phyloP scores from a whole-genome alignment of 1,140 invertebrate genomes.

The Rhagoletis pomonella region DNA sequence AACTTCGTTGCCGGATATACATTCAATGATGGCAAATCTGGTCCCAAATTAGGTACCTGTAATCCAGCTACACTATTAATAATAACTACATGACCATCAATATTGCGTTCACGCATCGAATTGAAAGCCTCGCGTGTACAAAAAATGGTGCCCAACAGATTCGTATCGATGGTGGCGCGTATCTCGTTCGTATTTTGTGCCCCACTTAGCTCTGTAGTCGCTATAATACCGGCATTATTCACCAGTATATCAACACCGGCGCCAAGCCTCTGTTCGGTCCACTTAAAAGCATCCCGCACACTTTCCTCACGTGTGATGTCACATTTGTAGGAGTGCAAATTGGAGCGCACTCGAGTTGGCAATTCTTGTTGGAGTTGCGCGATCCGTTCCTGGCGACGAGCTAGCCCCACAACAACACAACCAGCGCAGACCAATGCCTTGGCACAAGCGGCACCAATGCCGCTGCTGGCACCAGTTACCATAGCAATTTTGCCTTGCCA shows the following conservation, averaged over 20 bases:
- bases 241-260: conserved; percentile 83
- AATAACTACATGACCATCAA: conserved; percentile 80
- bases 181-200: conserved; percentile 71
- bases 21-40: conserved; percentile 71
- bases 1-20: conserved; percentile 79
- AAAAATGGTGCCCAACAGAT: conserved; percentile 81
- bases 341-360: conserved; percentile 62
- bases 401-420: conserved; percentile 81
- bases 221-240: conserved; percentile 83
- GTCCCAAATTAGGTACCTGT: conserved; percentile 68
- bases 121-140: conserved; percentile 81
- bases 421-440: conserved; percentile 75
- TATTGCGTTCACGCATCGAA: conserved; percentile 79
- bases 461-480: conserved; percentile 75
- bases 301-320: conserved; percentile 81
- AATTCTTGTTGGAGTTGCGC: conserved; percentile 71
- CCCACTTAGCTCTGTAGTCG: conserved; percentile 75
- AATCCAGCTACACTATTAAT: conserved; percentile 71
- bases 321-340: conserved; percentile 75
- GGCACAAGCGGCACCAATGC: conserved; percentile 77
- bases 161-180: conserved; percentile 78
- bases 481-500: conserved; percentile 72
- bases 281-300: conserved; percentile 80
- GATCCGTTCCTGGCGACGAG: conserved; percentile 79
- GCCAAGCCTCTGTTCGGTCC: conserved; percentile 78